A percentile compares a stretch with the other conserved stretches of the same genome.
Conservation (phyloP, 2,888 invertebrate genomes). For the Proisotoma minuta region DNA sequence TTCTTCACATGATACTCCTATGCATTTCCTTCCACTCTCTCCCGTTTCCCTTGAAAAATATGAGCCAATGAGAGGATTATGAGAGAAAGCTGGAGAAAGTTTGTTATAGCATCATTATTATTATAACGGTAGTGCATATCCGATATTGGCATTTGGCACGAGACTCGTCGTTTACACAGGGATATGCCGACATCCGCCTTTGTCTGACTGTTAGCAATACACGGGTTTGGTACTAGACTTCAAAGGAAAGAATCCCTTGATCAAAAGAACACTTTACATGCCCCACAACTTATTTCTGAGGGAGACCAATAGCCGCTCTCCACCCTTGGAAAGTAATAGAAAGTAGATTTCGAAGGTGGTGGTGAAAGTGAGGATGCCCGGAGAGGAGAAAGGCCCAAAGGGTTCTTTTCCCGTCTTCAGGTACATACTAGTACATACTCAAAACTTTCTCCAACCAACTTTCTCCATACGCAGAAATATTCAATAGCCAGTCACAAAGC, state of each 20-base stretch:
- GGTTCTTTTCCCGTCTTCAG: slow-evolving; percentile 8
- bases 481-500: too few species aligned
- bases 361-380: slow-evolving; percentile 11
- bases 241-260: background rate
- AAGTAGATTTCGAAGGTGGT: slow-evolving; percentile 5
- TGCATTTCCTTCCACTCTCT: too few species aligned
- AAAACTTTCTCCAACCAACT: background rate
- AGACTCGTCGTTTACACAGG: background rate
- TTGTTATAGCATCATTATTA: too few species aligned
- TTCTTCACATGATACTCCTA: too few species aligned
- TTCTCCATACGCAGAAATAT: background rate
- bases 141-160: background rate
- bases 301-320: background rate
- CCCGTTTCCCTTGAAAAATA: background rate
- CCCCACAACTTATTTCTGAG: background rate
- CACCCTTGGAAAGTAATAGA: background rate
- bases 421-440: background rate
- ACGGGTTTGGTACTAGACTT: slow-evolving; percentile 7
- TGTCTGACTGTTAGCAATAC: slow-evolving; percentile 6
- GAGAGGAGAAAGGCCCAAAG: background rate
- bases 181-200: slow-evolving; percentile 14
- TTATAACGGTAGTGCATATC: background rate
- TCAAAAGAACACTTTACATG: background rate
- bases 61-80: background rate
- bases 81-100: too few species aligned